Base-by-base conservation (phyloP, 37 sponge, comb jelly and placozoan species). In the Halichondria panicea region DNA sequence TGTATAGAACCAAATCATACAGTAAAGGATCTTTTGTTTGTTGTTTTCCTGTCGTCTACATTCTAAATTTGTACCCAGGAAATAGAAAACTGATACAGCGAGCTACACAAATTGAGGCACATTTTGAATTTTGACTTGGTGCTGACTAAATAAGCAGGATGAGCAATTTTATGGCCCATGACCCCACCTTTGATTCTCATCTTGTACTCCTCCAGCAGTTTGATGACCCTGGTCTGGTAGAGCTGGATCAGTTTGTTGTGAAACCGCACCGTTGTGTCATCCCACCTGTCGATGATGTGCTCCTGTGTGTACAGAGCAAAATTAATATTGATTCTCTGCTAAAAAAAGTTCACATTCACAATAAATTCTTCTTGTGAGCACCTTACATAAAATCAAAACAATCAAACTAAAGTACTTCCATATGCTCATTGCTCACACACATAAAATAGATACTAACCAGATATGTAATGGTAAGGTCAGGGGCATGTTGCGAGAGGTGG, bases 191-290 rank as follows among this genome's bases (percentile, higher is more conserved):
- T 53, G 42, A 36, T 72, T 3, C 11, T 9, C 34, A 48, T 8
- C 65, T 70, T 66, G 64, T 74, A 78, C 67, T 69, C 41, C 4
- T 63, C 34, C 3, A 88, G 70, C 2, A 62, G 54, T 37, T 33
- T 28, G 27, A 36, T 39, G 27, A 71, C 72, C 22, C 79, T 37
- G 31, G 27, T 39, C 28, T 32, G 56, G 79, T 92, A 95, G 25
- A 81, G 39, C 43, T 57, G 0, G n/a, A 95, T 44, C 11, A 95
- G 76, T 43, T 66, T 45, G 63, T 92, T 91, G 66, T 95, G 96
- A 34, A 92, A 85, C 18, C 31, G 30, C 3, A 81, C 63, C 6
- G 64, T 79, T 2, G 55, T 31, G 2, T 95, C 96, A 22, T 36
- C 62, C 92, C 92, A 88, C 13, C 48, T 28, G n/a, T 25, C 43